Base-by-base conservation (phyloP, 2,888 invertebrate genomes). In the Amiota communis region DNA sequence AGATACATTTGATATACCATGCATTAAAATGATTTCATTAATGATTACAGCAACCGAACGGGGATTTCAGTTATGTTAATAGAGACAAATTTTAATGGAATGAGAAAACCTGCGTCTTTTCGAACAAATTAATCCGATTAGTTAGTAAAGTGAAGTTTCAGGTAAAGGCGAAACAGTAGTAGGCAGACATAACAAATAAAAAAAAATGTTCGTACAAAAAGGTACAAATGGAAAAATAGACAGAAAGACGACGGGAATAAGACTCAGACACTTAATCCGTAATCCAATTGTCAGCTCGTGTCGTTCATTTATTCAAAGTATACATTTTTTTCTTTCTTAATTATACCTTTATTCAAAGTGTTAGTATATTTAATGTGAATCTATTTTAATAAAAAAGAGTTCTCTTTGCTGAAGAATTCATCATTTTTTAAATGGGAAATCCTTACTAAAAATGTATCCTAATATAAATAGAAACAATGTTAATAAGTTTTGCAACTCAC, bases 11-110 rank as follows among this genome's bases (percentile, higher is more conserved):
- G 80, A 79, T 78, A 79, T 80, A n/a, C n/a, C n/a, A n/a, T n/a
- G n/a, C n/a, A 82, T 80, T 70, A 80, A 79, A 84, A 81, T 83
- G 84, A 81, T 83, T 83, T 83, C 84, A 84, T 83, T 83, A 83
- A 83, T 84, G 82, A 53, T 53, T 12, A 53, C 13, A 6, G 53
- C 13, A 53, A 53, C 36, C 36, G 36, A 6, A 36, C 36, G 36
- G 36, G 36, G 36, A 53, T 53, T 13, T 53, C 53, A 15, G n/a
- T n/a, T n/a, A 10, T 13, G 53, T 12, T 53, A 15, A 53, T 53
- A 53, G 53, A 53, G 53, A 15, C 53, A 13, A 8, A 15, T n/a
- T 53, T 53, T 53, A 0, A 1, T 53, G 53, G n/a, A 15, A 53
- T 15, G n/a, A 13, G n/a, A 13, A 13, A 53, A 53, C 53, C 47